Evolutionary conservation across 2,888 invertebrate species (phyloP).

Genomic region (Ormia ochracea): DNA sequence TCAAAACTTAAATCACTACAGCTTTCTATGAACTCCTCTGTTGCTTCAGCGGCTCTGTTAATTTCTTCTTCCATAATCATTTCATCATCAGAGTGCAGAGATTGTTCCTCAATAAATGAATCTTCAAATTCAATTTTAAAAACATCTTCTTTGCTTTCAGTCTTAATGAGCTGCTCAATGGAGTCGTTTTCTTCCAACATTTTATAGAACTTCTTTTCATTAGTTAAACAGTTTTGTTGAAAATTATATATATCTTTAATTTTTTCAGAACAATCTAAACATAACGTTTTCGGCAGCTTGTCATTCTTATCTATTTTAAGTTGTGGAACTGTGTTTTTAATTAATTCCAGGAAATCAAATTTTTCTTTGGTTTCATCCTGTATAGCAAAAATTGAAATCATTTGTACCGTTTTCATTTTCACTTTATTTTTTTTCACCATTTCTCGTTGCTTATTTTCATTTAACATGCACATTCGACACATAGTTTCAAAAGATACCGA

Average conservation of each 20-base stretch:
- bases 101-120: slow-evolving; percentile 38
- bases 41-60: slow-evolving; percentile 33
- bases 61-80: slow-evolving; percentile 38
- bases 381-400: slow-evolving; percentile 34
- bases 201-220: slow-evolving; percentile 45
- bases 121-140: slow-evolving; percentile 40
- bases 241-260: slow-evolving; percentile 47
- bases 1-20: slow-evolving; percentile 56
- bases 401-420: slow-evolving; percentile 29
- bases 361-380: slow-evolving; percentile 38
- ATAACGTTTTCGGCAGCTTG: slow-evolving; percentile 38
- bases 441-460: slow-evolving; percentile 22
- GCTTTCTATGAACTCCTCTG: slow-evolving; percentile 54
- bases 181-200: slow-evolving; percentile 32
- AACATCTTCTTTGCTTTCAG: slow-evolving; percentile 31
- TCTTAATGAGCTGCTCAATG: background rate
- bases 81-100: slow-evolving; percentile 26
- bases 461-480: slow-evolving; percentile 43
- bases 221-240: slow-evolving; percentile 44
- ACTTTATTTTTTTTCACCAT: slow-evolving; percentile 18
- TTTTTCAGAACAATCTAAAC: slow-evolving; percentile 45
- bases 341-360: slow-evolving; percentile 24
- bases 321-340: slow-evolving; percentile 42
- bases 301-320: slow-evolving; percentile 42
- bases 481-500: slow-evolving; percentile 17